Percentiles rank a stretch among this genome's conserved stretches.
Evolutionary conservation across 2,888 invertebrate species (phyloP).

Genomic region (Schrankia costaestrigalis): DNA sequence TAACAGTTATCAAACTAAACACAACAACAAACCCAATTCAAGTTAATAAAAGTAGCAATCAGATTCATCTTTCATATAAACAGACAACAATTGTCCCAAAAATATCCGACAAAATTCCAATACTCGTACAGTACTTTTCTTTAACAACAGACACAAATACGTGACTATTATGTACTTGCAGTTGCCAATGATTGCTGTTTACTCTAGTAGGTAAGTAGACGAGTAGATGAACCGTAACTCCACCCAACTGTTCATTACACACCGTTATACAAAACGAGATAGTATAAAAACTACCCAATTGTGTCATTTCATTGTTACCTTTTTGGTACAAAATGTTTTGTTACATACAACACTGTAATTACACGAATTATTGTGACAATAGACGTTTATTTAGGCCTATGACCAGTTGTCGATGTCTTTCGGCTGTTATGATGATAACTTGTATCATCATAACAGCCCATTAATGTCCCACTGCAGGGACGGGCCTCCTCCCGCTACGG

Average conservation of each 20-base stretch:
- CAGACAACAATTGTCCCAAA: constrained; percentile 20
- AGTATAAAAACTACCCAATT: constrained; percentile 43
- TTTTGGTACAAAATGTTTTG: not conserved
- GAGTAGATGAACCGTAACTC: constrained; percentile 11
- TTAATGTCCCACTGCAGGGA: no score
- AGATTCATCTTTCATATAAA: constrained; percentile 6
- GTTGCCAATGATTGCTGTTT: constrained; percentile 34
- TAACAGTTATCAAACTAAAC: no score
- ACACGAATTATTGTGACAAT: constrained; percentile 18
- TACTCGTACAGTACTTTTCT: constrained; percentile 26
- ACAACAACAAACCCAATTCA: not conserved
- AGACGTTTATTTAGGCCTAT: no score
- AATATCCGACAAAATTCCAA: constrained; percentile 15
- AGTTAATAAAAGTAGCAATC: constrained; percentile 8
- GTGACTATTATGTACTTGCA: constrained; percentile 41
- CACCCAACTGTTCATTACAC: constrained; percentile 12
- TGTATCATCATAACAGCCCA: no score
- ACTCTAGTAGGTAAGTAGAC: constrained; percentile 54
- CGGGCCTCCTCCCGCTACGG: no score
- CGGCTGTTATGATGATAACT: no score
- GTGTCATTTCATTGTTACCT: constrained; percentile 33
- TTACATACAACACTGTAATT: constrained; percentile 12
- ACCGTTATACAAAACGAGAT: constrained; percentile 49
- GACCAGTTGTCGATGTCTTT: no score
- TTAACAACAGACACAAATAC: constrained; percentile 20